Percentiles rank a stretch among this genome's conserved stretches.
phyloP scores from a whole-genome alignment of 2,888 invertebrate genomes.

The Timema podura region DNA sequence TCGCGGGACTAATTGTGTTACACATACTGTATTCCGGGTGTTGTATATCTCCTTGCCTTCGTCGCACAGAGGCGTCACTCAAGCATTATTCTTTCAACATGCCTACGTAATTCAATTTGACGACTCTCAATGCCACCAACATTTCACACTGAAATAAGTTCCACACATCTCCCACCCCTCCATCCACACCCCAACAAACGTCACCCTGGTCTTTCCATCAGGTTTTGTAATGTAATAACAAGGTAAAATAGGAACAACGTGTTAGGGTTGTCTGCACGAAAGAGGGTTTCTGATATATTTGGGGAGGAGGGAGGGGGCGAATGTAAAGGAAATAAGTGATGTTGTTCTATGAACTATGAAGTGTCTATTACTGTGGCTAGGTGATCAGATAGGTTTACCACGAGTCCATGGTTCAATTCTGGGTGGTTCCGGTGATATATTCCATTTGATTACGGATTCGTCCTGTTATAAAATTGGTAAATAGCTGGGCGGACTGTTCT shows the following conservation, averaged over 20 bases:
- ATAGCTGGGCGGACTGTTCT: too few species aligned
- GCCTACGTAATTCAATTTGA: conserved; percentile 2
- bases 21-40: not conserved
- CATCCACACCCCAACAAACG: not conserved
- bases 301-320: too few species aligned
- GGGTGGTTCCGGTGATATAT: too few species aligned
- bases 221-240: not conserved
- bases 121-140: not conserved
- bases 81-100: conserved; percentile 13
- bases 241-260: not conserved
- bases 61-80: not conserved
- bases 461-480: too few species aligned
- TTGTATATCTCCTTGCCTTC: not conserved
- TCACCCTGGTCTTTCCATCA: not conserved
- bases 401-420: too few species aligned
- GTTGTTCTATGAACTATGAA: too few species aligned
- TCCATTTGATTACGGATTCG: too few species aligned
- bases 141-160: conserved; percentile 9
- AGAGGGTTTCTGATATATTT: too few species aligned
- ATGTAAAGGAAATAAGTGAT: too few species aligned
- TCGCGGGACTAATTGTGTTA: conserved; percentile 12
- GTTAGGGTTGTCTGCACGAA: too few species aligned
- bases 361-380: too few species aligned
- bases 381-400: too few species aligned
- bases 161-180: not conserved